phyloP scores from a whole-genome alignment of 2,888 invertebrate species.

The Epinotia ramella region DNA sequence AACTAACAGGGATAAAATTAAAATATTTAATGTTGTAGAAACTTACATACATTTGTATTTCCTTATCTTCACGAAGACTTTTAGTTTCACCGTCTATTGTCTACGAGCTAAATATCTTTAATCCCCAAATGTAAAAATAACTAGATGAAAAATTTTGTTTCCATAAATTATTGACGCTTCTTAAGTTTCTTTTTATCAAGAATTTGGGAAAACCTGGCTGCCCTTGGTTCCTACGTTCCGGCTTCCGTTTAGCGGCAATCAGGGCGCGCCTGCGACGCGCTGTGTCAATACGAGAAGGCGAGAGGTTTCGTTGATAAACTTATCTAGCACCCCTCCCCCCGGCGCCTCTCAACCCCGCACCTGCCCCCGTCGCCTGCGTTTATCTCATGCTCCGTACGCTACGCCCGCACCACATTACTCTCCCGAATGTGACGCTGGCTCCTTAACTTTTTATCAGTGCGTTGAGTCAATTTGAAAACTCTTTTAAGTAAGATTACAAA shows the following conservation, averaged over 20 bases:
- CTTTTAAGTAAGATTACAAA: slow-evolving; percentile 40
- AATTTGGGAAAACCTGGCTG: slow-evolving; percentile 66
- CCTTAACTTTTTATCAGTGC: slow-evolving; percentile 61
- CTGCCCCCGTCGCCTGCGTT: slow-evolving; percentile 69
- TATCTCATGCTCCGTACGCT: slow-evolving; percentile 73
- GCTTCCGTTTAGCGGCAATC: slow-evolving; percentile 82
- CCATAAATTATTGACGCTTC: slow-evolving; percentile 45
- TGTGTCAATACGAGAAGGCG: slow-evolving; percentile 83
- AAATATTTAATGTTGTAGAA: not conserved
- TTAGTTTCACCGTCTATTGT: not conserved
- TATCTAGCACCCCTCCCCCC: slow-evolving; percentile 69
- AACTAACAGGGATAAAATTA: not conserved
- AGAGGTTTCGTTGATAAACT: slow-evolving; percentile 84
- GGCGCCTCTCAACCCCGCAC: slow-evolving; percentile 53
- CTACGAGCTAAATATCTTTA: not conserved
- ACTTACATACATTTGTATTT: not conserved
- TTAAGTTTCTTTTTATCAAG: slow-evolving; percentile 63
- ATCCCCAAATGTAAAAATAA: not conserved
- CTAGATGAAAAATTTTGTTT: slow-evolving; percentile 19
- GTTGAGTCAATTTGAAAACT: slow-evolving; percentile 50
- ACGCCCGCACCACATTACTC: slow-evolving; percentile 68
- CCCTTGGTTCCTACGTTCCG: slow-evolving; percentile 72
- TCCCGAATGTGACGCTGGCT: slow-evolving; percentile 57
- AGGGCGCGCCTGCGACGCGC: slow-evolving; percentile 80
- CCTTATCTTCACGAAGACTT: not conserved